phyloP scores from a whole-genome alignment of 2,888 invertebrate genomes.

The Cephus nigrinus region DNA sequence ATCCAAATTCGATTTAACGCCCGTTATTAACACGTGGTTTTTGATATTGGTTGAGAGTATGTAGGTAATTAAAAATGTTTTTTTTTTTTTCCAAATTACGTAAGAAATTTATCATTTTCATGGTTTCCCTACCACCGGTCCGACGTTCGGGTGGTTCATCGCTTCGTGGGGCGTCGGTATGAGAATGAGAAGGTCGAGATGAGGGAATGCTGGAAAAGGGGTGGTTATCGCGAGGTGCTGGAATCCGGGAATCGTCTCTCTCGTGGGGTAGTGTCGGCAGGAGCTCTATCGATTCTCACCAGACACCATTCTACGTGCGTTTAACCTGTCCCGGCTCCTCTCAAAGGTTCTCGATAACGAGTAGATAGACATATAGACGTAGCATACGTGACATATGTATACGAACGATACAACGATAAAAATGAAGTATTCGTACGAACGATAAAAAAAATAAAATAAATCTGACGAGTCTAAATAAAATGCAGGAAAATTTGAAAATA shows the following conservation, averaged over 20 bases:
- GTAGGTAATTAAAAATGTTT: background rate
- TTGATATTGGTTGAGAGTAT: background rate
- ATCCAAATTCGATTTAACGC: background rate
- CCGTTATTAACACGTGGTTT: background rate
- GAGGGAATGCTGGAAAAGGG: conserved; percentile 39
- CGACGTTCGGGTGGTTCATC: background rate
- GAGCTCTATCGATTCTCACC: conserved; percentile 57
- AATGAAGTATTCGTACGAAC: too few relatives aligned
- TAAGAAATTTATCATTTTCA: background rate
- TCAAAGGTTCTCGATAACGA: background rate
- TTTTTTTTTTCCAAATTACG: background rate
- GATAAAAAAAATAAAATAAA: background rate
- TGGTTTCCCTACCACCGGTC: background rate
- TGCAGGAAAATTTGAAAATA: background rate
- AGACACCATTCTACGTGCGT: conserved; percentile 43
- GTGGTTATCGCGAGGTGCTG: conserved; percentile 34
- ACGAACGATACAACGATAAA: background rate
- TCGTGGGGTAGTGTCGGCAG: conserved; percentile 49
- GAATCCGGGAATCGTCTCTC: conserved; percentile 55
- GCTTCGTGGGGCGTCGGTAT: conserved; percentile 6
- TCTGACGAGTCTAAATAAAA: background rate
- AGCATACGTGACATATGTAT: background rate
- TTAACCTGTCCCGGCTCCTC: conserved; percentile 3
- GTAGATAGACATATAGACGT: background rate
- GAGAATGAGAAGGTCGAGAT: conserved; percentile 33